Conservation (phyloP, 2,113 vertebrate species). For the Clupea harengus region DNA sequence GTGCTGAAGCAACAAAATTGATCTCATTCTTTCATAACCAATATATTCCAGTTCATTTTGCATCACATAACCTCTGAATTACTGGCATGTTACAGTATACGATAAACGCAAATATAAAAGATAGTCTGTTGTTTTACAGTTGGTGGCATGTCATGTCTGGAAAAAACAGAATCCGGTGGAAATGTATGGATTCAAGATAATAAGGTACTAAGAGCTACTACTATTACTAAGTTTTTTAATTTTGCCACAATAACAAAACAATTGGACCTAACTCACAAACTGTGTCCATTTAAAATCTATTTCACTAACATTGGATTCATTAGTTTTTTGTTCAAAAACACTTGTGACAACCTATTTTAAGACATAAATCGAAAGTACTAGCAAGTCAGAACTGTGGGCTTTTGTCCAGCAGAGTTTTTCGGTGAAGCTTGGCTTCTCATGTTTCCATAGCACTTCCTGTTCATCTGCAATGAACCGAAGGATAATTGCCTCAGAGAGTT, state of each 20-base stretch:
- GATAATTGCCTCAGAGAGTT: not conserved
- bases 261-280: not conserved
- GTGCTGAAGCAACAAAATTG: conserved; percentile 1
- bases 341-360: too few relatives aligned
- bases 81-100: not conserved
- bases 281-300: not conserved
- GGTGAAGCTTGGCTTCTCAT: not conserved
- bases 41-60: conserved; percentile 16
- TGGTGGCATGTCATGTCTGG: too few relatives aligned
- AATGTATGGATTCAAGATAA: not conserved
- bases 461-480: not conserved
- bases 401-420: not conserved
- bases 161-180: too few relatives aligned
- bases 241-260: not conserved
- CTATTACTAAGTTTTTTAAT: not conserved
- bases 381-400: not conserved
- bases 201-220: not conserved
- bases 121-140: too few relatives aligned
- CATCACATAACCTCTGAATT: not conserved
- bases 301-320: not conserved
- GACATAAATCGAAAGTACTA: too few relatives aligned
- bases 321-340: not conserved
- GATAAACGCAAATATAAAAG: not conserved
- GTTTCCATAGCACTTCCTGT: not conserved
- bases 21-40: not conserved